Base-by-base conservation (phyloP, 2,797 vertebrate genomes). In the Onychomys leucogaster region DNA sequence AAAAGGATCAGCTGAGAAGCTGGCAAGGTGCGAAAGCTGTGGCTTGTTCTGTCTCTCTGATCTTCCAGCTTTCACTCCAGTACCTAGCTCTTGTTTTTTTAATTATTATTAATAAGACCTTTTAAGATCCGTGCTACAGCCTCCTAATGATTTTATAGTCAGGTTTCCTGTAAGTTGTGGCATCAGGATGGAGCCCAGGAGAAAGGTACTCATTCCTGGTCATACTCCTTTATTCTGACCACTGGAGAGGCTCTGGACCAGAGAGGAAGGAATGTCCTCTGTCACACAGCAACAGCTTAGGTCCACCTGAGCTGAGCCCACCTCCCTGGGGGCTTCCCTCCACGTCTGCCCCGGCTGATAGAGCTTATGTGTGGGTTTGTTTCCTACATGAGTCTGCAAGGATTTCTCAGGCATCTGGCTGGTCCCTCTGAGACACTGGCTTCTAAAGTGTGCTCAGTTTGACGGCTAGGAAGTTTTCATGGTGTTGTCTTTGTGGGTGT, bases 291-390 rank as follows among this genome's bases (percentile, higher is more conserved):
- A 2, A 13, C 32, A 32, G 2, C 16, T 41, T 29, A n/a, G 8
- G 0, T 5, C 16, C 0, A 46, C 5, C 57, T 13, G 0, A 32
- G 5, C 13, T 0, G 29, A 27, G 27, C 77, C 34, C 43, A 1
- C 21, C 41, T 49, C 61, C 17, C 29, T 46, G 29, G 1, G 0
- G 11, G 29, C 7, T 23, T 4, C 41, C 49, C 52, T 49, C 37
- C 41, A 9, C 55, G 17, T 37, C 41, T 46, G 19, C 41, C 67
- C n/a, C 3, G 17, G 49, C 82, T 23, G 37, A 41, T 71, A 59
- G 5, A 7, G 25, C 12, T 14, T 29, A 61, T 43, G n/a, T 11
- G 8, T 10, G 0, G 3, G 17, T 6, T 0, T 1, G 8, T 49
- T 55, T 52, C 67, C 0, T 11, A 25, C 27, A 32, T 1, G 61